Base-by-base conservation (phyloP, 2,113 vertebrate genomes). In the Hoplias malabaricus region DNA sequence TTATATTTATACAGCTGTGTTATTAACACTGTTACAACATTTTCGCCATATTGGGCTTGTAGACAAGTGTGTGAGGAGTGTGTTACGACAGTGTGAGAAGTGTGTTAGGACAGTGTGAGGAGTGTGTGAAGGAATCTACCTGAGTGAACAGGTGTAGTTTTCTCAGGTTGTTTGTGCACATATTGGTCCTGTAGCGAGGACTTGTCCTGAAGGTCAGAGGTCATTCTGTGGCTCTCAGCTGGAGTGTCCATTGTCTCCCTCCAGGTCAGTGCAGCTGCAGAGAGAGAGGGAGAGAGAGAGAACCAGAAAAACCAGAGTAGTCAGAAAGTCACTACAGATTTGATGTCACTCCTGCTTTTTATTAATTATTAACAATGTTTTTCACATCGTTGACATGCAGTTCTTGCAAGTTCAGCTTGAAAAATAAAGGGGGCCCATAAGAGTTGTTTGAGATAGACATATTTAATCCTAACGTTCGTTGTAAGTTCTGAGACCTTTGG, bases 191-290 rank as follows among this genome's bases (percentile, higher is more conserved):
- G 63, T 9, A 54, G 29, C 25, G 72, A 66, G 0, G 50, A 1
- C 59, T 29, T 75, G 33, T 9, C 62, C 27, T 81, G 50, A 23
- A 59, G 72, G 80, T 85, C 71, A 33, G 83, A 75, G 25, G 79
- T 63, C 87, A 84, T 79, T 68, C 7, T 88, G 50, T 69, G 73
- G 68, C 66, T 84, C 73, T 89, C 74, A 50, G 67, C 75, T 7
- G 25, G 46, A 69, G 53, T 9, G 14, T 89, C 88, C 89, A 90
- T 90, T 31, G 2, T 86, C 69, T 69, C 50, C 75, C 66, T 69
- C 43, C 48, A 73, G 75, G 72, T 74, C 50, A 9, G 36, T 46
- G 48, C 69, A 66, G 67, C 79, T 13, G 43, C 66, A 40, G 69
- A 57, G 80, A 23, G 0, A 4, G 7, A 2, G 29, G 68, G 27